Base-by-base conservation (phyloP, 2,888 invertebrate genomes). In the Rhodophaea formosa region DNA sequence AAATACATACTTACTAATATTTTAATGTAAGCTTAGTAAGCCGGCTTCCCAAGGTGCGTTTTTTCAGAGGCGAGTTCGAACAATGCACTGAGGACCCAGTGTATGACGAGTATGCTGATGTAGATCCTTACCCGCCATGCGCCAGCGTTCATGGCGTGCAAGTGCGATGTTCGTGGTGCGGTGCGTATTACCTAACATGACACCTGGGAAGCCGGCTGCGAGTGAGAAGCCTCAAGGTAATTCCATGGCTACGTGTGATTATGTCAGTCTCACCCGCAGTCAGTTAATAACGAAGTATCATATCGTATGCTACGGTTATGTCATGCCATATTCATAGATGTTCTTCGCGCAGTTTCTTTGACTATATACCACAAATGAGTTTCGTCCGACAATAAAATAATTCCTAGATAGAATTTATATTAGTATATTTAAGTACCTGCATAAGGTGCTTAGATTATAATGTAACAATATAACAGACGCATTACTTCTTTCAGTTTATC, bases 181-280 rank as follows among this genome's bases (percentile, higher is more conserved):
- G 51, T 51, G 35, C 51, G 51, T 51, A 39, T 39, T 39, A 51
- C 39, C 15, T 35, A 39, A 35, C 39, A 12, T 51, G 51, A 35
- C 12, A 51, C 51, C 35, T 51, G 51, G 51, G 51, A 51, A 51
- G 51, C 51, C 51, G 51, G 51, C 39, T 56, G 15, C 56, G 58
- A 53, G 57, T 57, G 53, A 46, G 49, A 54, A 57, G 10, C 32
- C 6, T 53, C 3, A 51, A 51, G 17, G 35, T 51, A 51, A 51
- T 12, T 7, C 12, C 35, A 30, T 15, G 32, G 49, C 49, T 32
- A 49, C 29, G 12, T n/a, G 12, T 29, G 23, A 39, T 39, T 39
- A 39, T 12, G 23, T 23, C 23, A 23, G 3, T 23, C n/a, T n/a
- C n/a, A n/a, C n/a, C n/a, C n/a, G n/a, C n/a, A 23, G 23, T 23